Conservation (phyloP, 2,888 invertebrate genomes). For the Melanotus villosus region DNA sequence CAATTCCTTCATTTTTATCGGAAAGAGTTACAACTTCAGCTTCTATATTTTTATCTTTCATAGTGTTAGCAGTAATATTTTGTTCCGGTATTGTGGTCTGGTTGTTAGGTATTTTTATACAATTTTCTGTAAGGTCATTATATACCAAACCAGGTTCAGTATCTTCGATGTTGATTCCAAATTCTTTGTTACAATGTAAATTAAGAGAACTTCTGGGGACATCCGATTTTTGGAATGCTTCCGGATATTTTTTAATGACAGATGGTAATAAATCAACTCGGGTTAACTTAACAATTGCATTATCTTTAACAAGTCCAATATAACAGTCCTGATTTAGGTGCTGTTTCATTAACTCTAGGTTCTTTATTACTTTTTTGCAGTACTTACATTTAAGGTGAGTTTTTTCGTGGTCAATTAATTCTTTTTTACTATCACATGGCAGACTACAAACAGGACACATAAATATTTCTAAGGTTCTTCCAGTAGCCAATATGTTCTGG, state of each 20-base stretch:
- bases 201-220: background rate
- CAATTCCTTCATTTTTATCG: background rate
- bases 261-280: background rate
- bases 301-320: background rate
- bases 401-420: conserved; percentile 38
- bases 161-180: background rate
- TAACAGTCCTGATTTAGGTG: conserved; percentile 13
- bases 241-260: background rate
- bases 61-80: background rate
- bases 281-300: background rate
- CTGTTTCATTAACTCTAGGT: background rate
- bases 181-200: background rate
- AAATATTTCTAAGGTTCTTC: background rate
- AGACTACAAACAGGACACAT: conserved; percentile 9
- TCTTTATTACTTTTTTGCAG: conserved; percentile 33
- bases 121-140: no score
- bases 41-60: no score
- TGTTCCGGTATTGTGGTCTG: background rate
- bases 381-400: conserved; percentile 41
- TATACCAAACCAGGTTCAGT: background rate
- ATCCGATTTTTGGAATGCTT: background rate
- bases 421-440: background rate
- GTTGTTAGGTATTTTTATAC: no score
- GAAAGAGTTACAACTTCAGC: background rate
- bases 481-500: background rate